A percentile compares a stretch with the other conserved stretches of the same genome.
phyloP scores from a whole-genome alignment of 2,888 invertebrate genomes.

The Tinea semifulvella region DNA sequence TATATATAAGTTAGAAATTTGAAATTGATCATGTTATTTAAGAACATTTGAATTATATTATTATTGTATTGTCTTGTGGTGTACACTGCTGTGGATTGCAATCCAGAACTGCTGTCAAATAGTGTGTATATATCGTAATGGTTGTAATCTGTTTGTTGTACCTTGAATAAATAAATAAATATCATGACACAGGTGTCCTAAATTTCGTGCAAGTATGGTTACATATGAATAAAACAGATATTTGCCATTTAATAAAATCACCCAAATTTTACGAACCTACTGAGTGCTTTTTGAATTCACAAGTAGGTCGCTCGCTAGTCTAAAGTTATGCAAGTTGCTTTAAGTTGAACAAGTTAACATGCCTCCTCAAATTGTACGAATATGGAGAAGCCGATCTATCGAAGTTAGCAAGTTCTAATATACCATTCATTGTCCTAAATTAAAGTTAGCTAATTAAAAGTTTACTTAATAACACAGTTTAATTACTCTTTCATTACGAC shows the following conservation, averaged over 20 bases:
- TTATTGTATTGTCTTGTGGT: no score
- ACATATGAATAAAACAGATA: slow-evolving; percentile 7
- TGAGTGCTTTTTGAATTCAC: slow-evolving; percentile 13
- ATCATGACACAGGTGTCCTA: no score
- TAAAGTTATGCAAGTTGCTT: slow-evolving; percentile 11
- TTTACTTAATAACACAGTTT: slow-evolving; percentile 2
- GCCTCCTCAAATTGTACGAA: slow-evolving; percentile 6
- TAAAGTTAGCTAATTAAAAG: slow-evolving; percentile 7
- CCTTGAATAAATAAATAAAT: no score
- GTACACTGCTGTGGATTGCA: no score
- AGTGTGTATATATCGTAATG: no score
- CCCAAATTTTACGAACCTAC: slow-evolving; percentile 11
- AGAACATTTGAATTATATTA: no score
- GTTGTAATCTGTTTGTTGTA: no score
- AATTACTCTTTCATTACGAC: slow-evolving; percentile 7
- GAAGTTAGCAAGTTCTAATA: slow-evolving; percentile 8
- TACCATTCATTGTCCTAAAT: slow-evolving; percentile 4
- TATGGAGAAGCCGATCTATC: slow-evolving; percentile 10
- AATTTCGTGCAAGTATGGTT: no score
- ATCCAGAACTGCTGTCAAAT: no score
- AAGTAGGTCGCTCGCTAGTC: slow-evolving; percentile 7
- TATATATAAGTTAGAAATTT: no score
- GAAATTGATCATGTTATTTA: no score
- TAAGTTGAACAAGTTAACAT: slow-evolving; percentile 10
- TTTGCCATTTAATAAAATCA: slow-evolving; percentile 4